Base-by-base conservation (phyloP, 2,797 vertebrate species). In the Halcyon leucocephala region DNA sequence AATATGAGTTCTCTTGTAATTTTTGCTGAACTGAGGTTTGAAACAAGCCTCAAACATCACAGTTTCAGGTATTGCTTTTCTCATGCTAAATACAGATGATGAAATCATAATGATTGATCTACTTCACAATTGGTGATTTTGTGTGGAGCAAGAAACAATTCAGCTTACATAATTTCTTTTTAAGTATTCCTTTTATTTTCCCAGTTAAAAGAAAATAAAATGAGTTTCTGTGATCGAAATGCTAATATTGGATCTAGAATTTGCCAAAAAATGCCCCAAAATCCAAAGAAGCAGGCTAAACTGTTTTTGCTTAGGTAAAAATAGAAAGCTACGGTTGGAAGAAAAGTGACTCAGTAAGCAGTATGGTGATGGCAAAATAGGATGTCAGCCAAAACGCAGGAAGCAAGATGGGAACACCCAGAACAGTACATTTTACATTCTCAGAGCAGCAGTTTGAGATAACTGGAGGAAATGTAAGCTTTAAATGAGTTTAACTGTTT, bases 331-430 rank as follows among this genome's bases (percentile, higher is more conserved):
- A 55, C 93, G 62, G 91, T 88, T 96, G 93, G 91, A 93, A 66
- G 4, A 80, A 84, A 42, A 95, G 77, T 94, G 94, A 96, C 92
- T 97, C 96, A 91, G 91, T 91, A 67, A 95, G 95, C 82, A 71
- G 64, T 48, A 42, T 54, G 76, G 91, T 86, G 90, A 95, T 93
- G 96, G 95, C 94, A 95, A 83, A 90, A 64, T 93, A 93, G 95
- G 95, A 94, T 94, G 91, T 95, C 84, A 74, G 93, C 96, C 90
- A 94, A 74, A 96, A 89, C 0, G 17, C 95, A 96, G 96, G 95
- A 97, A 97, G 89, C 91, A 74, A 89, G 89, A 93, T 93, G 95
- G 95, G 86, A 97, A 97, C 96, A 95, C 96, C 95, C 95, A 93
- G 92, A 85, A 82, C 89, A 93, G 89, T 95, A 71, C 3, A 2